Percentiles rank a stretch among this genome's conserved stretches.
These are phyloP conservation scores for Drepanosiphum platanoidis DNA, from an alignment of 2,888 invertebrate genomes.

Conservation along the genomic window DNA sequence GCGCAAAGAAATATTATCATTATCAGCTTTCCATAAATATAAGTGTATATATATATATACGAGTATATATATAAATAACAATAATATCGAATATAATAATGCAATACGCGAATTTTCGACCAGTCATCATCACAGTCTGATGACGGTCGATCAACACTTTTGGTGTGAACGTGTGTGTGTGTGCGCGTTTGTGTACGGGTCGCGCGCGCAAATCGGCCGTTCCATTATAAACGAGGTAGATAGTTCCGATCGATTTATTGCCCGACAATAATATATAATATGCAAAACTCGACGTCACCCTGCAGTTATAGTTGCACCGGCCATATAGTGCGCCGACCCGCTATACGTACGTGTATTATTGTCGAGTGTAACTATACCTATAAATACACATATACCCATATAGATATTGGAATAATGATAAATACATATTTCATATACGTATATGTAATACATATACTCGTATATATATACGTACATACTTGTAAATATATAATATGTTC, in stretches of 20 bases:
- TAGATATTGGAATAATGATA: neutral
- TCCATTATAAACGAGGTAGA: neutral
- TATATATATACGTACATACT: too few relatives aligned
- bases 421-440: too few relatives aligned
- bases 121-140: constrained; percentile 4
- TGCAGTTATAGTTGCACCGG: neutral
- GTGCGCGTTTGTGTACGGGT: neutral
- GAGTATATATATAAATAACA: neutral
- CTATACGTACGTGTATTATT: neutral
- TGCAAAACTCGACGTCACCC: neutral
- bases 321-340: too few relatives aligned
- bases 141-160: constrained; percentile 30
- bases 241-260: neutral
- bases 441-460: too few relatives aligned
- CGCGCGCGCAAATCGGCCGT: neutral
- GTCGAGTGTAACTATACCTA: neutral
- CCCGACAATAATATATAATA: neutral
- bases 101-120: neutral
- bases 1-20: constrained; percentile 1
- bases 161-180: neutral
- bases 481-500: too few relatives aligned
- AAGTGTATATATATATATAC: neutral
- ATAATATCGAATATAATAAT: neutral
- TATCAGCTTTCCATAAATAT: neutral
- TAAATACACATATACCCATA: neutral